These are phyloP conservation scores for Aleadryas rufinucha DNA, from an alignment of 2,113 vertebrate species.

Conservation along the genomic window DNA sequence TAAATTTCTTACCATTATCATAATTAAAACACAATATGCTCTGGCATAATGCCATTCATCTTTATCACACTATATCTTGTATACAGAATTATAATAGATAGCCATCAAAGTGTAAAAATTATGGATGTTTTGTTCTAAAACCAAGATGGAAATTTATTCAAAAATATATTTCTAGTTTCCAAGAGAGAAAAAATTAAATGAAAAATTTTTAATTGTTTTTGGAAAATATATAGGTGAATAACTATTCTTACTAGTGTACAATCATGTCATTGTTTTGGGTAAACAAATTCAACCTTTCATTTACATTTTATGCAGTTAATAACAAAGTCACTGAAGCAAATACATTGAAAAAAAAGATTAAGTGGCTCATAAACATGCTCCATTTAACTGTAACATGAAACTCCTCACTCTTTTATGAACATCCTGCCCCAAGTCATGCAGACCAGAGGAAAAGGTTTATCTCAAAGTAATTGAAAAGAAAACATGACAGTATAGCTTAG, in stretches of 20 bases:
- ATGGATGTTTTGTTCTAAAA: not conserved
- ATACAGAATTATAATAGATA: not conserved
- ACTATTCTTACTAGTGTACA: not conserved
- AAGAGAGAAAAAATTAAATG: not conserved
- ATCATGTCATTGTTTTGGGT: not conserved
- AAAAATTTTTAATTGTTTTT: not conserved
- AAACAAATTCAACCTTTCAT: not conserved
- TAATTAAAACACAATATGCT: not conserved
- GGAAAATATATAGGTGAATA: not conserved
- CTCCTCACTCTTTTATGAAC: not conserved
- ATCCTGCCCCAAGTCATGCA: not conserved
- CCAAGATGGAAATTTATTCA: not conserved
- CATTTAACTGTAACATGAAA: conserved; percentile 22
- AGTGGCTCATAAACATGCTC: conserved; percentile 5
- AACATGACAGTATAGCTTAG: not conserved
- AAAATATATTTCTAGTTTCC: not conserved
- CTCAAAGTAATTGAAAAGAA: not conserved
- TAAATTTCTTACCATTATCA: not conserved
- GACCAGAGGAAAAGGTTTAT: not conserved
- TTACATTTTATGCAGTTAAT: not conserved
- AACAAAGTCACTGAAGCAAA: conserved; percentile 3
- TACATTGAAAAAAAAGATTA: not conserved
- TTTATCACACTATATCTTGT: not conserved
- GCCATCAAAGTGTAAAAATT: not conserved
- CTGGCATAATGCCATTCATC: not conserved